phyloP scores from a whole-genome alignment of 1,140 invertebrate species.

The Euwallacea fornicatus region DNA sequence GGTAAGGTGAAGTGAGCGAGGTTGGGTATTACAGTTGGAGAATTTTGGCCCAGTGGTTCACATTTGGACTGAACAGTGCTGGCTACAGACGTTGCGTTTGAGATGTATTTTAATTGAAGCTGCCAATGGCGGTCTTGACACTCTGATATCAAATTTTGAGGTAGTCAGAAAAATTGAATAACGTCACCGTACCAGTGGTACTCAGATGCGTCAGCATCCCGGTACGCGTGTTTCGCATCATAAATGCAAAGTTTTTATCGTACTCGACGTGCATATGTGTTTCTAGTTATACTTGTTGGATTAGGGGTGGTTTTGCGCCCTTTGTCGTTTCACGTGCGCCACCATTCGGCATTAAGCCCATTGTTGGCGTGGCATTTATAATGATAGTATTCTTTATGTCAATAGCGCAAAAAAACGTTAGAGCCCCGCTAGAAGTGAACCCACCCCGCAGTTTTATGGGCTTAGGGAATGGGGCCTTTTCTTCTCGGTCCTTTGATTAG shows the following conservation, averaged over 20 bases:
- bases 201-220: not conserved
- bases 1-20: slow-evolving; percentile 27
- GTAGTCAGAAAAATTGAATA: not conserved
- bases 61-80: too few relatives aligned
- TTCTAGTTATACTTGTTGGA: slow-evolving; percentile 52
- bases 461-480: not conserved
- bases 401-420: slow-evolving; percentile 42
- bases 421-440: slow-evolving; percentile 26
- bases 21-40: too few relatives aligned
- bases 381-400: slow-evolving; percentile 48
- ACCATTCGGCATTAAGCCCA: slow-evolving; percentile 43
- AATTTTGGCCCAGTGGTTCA: too few relatives aligned
- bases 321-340: slow-evolving; percentile 50
- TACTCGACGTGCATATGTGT: slow-evolving; percentile 42
- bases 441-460: slow-evolving; percentile 36
- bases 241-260: slow-evolving; percentile 38
- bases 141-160: not conserved
- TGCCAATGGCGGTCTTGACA: too few relatives aligned
- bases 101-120: too few relatives aligned
- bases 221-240: slow-evolving; percentile 44
- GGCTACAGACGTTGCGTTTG: too few relatives aligned
- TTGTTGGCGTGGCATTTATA: slow-evolving; percentile 45
- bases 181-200: too few relatives aligned
- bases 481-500: too few relatives aligned
- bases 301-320: slow-evolving; percentile 49